These are phyloP conservation scores for Heliopora coerulea DNA, from an alignment of 92 coral and sea anemone genomes.

Conservation along the genomic window DNA sequence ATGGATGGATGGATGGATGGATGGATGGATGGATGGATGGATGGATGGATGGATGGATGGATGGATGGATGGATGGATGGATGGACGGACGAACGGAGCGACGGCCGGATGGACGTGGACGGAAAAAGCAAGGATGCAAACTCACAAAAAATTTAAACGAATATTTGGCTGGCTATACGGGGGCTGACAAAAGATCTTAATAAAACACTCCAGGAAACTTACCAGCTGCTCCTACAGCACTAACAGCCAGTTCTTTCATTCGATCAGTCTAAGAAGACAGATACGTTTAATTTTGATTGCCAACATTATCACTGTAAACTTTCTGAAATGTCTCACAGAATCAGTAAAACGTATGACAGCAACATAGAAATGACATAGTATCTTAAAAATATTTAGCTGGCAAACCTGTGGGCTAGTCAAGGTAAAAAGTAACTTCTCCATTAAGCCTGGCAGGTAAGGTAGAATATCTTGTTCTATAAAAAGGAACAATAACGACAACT, in stretches of 20 bases:
- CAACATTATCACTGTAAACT: background rate
- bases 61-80: background rate
- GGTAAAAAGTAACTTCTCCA: conserved; percentile 74
- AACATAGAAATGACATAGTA: too few species aligned
- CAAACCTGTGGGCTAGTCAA: conserved; percentile 76
- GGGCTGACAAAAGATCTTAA: too few species aligned
- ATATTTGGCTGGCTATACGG: too few species aligned
- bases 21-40: background rate
- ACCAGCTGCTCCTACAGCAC: conserved; percentile 99
- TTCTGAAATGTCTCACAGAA: too few species aligned
- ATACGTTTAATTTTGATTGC: background rate
- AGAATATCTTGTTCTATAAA: conserved; percentile 79
- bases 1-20: background rate
- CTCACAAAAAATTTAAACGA: background rate
- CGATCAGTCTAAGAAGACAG: conserved; percentile 61
- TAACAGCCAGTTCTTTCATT: conserved; percentile 84
- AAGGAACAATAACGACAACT: background rate
- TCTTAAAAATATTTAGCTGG: background rate
- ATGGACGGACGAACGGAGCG: background rate
- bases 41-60: background rate
- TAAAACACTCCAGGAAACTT: background rate
- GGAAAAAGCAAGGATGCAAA: background rate
- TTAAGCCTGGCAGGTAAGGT: conserved; percentile 82
- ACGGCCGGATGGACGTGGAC: background rate
- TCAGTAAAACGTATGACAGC: too few species aligned